phyloP scores from a whole-genome alignment of 2,888 invertebrate species.

The Crioceris asparagi region DNA sequence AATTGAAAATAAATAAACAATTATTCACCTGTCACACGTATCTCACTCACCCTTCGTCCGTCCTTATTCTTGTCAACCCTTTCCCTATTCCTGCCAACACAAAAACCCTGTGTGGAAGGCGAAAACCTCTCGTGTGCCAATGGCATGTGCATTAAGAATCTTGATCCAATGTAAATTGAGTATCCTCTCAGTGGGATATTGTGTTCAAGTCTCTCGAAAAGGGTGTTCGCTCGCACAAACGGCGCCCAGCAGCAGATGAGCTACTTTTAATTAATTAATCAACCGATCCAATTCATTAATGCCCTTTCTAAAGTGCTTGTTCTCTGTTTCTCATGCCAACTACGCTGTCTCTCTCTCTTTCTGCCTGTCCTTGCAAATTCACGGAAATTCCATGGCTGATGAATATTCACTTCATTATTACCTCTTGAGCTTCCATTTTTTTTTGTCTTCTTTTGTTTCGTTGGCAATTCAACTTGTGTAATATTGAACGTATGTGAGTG shows the following conservation, averaged over 20 bases:
- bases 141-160: conserved; percentile 6
- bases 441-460: conserved; percentile 1
- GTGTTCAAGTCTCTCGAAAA: too few relatives aligned
- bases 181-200: conserved; percentile 21
- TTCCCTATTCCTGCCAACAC: too few relatives aligned
- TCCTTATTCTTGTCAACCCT: too few relatives aligned
- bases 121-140: too few relatives aligned
- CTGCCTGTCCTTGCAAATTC: conserved; percentile 36
- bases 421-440: conserved; percentile 9
- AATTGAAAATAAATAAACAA: too few relatives aligned
- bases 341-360: too few relatives aligned
- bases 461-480: too few relatives aligned
- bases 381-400: conserved; percentile 29
- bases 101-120: too few relatives aligned
- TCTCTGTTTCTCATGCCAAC: too few relatives aligned
- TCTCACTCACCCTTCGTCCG: too few relatives aligned
- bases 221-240: conserved; percentile 17
- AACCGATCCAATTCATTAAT: conserved; percentile 48
- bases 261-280: conserved; percentile 52
- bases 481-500: too few relatives aligned
- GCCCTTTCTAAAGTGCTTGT: conserved; percentile 34
- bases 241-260: conserved; percentile 25
- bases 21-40: too few relatives aligned
- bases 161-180: conserved; percentile 29
- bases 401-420: conserved; percentile 29